Evolutionary conservation across 2,797 vertebrate genomes (phyloP), one percentile per base, ranked within the genome.

Genomic region (Momotus momota): DNA sequence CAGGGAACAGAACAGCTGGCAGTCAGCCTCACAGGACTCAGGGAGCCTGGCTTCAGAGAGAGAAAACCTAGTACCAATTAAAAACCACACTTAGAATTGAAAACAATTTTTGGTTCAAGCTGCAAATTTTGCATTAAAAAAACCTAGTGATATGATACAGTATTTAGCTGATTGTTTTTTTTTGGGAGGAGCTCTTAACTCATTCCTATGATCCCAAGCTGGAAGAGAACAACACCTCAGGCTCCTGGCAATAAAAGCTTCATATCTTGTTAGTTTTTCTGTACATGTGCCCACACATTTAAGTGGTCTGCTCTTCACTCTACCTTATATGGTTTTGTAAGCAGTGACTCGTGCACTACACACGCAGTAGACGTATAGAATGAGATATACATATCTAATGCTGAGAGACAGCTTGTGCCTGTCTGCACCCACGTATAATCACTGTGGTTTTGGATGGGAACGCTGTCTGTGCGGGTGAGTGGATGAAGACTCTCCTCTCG

Each of bases 1-100:
- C 80, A 93, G 87, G 93, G 95, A 93, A 86, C 64, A 88, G 85
- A 94, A 85, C 93, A 95, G 82, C 92, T 95, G 92, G 92, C 65
- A 95, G 91, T 51, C 45, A 25, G 86, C 91, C 91, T 96, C 93
- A 73, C 40, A 94, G 86, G 88, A 75, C 86, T 65, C 66, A 2
- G n/a, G 65, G 73, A 95, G 72, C 81, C 86, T 83, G 89, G 54
- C 89, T 96, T 96, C 84, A 69, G 54, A 91, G 79, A 96, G 79
- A 86, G 49, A 51, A 95, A 92, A 74, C 75, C 40, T 74, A 83
- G 62, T 52, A 78, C 79, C 94, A 95, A 90, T 95, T 94, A 91
- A 93, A 93, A 93, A 83, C 60, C 61, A 93, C 89, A 81, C 91
- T 95, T 81, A 91, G 87, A 60, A 75, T 92, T 73, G 75, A 94